phyloP scores from a whole-genome alignment of 1,140 invertebrate species.

The Pseudomyrmex pallidus region DNA sequence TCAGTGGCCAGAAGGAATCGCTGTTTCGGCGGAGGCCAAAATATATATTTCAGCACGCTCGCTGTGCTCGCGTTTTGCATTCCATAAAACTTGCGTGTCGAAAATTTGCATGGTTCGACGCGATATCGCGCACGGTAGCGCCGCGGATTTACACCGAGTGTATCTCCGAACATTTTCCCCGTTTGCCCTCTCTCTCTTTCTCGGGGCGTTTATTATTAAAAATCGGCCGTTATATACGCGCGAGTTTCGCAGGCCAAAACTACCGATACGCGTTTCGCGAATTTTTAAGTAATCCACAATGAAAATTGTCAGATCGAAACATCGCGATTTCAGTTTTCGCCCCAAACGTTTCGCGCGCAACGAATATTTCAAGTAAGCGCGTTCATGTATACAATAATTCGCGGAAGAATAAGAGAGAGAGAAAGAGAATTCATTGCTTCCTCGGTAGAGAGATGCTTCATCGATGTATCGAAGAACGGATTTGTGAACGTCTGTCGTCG shows the following conservation, averaged over 20 bases:
- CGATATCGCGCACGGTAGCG: conserved; percentile 29
- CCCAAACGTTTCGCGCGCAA: conserved; percentile 5
- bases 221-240: conserved; percentile 33
- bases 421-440: background rate
- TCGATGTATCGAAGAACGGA: conserved; percentile 49
- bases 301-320: conserved; percentile 39
- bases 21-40: conserved; percentile 51
- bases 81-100: conserved; percentile 54
- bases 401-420: no score
- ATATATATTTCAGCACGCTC: conserved; percentile 46
- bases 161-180: conserved; percentile 5
- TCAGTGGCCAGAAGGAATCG: conserved; percentile 52
- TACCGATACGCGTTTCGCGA: background rate
- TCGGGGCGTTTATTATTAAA: conserved; percentile 49
- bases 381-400: no score
- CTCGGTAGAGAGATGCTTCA: background rate
- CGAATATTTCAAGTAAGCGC: no score
- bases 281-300: conserved; percentile 29
- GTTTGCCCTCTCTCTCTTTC: background rate
- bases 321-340: conserved; percentile 19
- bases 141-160: conserved; percentile 44
- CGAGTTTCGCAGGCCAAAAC: conserved; percentile 25
- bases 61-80: conserved; percentile 53
- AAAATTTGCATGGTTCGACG: conserved; percentile 57
- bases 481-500: conserved; percentile 61